Evolutionary conservation across 2,113 vertebrate genomes (phyloP), one percentile per base, ranked within the genome.

Genomic region (Gavia stellata): DNA sequence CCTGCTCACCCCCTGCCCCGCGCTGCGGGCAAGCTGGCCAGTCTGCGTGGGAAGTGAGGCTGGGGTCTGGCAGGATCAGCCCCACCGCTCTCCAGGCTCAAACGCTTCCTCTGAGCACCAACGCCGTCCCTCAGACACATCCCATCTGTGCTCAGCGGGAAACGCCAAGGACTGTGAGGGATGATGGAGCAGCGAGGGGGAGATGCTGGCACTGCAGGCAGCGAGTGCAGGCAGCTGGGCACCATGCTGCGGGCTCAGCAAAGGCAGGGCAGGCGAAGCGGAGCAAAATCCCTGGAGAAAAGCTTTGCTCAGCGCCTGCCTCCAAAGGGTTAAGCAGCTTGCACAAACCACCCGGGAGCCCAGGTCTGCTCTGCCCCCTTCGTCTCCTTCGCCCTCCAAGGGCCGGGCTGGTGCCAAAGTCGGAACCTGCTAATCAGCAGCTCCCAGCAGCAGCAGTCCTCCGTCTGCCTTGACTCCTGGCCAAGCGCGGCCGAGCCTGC

Each of bases 401-500:
- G 95, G 79, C 96, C 91, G 10, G 62, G 91, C 86, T 75, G 97
- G 94, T 98, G 98, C 98, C 98, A 98, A 98, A 97, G 98, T 98
- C 97, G 97, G 98, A 98, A 98, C 98, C 98, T 98, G 98, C 98
- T 97, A 92, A 93, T 94, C 97, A 72, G 97, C 97, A 89, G 96
- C 98, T 98, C 92, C 90, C 96, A 87, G 97, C 97, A 94, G 97
- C 97, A 56, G 94, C 96, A 95, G 95, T 88, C 91, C 93, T 92
- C 96, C 90, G 95, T 71, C 97, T 93, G 97, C 95, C 97, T 98
- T 98, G 97, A 98, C 98, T 97, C 96, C 73, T 14, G 90, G 98
- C 98, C 98, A 98, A 97, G 98, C 96, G 88, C 92, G 98, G 98
- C 98, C 96, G 97, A 97, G 97, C 98, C 98, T 98, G 98, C 98